Evolutionary conservation across 2,113 vertebrate genomes (phyloP), one percentile per base, ranked within the genome.

Genomic region (Pygoscelis antarcticus): DNA sequence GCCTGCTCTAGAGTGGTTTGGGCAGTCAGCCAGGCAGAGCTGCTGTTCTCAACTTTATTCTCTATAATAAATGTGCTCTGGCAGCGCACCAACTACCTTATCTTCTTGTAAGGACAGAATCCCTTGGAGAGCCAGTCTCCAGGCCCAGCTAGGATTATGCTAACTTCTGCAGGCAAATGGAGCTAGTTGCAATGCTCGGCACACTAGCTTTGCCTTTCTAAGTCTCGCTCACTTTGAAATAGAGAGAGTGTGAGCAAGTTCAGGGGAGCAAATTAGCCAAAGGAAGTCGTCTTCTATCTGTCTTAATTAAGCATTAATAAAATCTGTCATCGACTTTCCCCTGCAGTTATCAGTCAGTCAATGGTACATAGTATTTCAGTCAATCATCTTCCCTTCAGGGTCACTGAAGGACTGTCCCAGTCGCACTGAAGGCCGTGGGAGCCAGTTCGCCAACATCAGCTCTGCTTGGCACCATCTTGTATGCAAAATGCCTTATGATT

Each of bases 251-350:
- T 1, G 5, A 78, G 36, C 40, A 42, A n/a, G n/a, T 46, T 89
- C 47, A 82, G 75, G 70, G 52, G 49, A 79, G 78, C 22, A 91
- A 89, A 76, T 94, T 55, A 95, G 70, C 77, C 65, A 46, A 25
- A 40, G 42, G 77, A 95, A 87, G 49, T 74, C 3, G 1, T 74
- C 32, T 92, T 75, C 77, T 70, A 66, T 94, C 78, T 91, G 38
- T 88, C 93, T 91, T 91, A 86, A 96, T 96, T 71, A 93, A 77
- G 62, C 62, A 77, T 83, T 94, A 94, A 94, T 94, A 51, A 91
- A 88, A 66, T 8, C 57, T 85, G 76, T 68, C 78, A 51, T 3
- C 42, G 74, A 42, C 51, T 93, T 49, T 91, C 58, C 54, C 62
- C 51, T 94, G 83, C 57, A 94, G 74, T 76, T 91, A 87, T 40